These are phyloP conservation scores for Seira ritae DNA, from an alignment of 2,888 invertebrate species.

Conservation along the genomic window DNA sequence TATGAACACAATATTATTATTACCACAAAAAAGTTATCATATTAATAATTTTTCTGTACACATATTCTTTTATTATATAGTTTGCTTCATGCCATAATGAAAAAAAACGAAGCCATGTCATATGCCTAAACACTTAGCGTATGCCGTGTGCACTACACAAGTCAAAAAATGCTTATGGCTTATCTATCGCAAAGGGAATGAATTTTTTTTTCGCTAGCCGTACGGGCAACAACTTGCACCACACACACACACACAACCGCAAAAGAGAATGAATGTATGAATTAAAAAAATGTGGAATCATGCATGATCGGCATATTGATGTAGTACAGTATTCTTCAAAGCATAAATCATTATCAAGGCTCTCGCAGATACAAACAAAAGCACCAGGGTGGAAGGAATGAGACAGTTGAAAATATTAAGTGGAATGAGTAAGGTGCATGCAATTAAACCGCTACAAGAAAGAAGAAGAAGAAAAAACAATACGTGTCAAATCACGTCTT, in stretches of 20 bases:
- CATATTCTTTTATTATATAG: conserved; percentile 11
- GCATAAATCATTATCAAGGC: conserved; percentile 34
- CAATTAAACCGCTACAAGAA: conserved; percentile 34
- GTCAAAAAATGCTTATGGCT: no score
- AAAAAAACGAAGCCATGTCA: background rate
- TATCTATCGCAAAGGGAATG: no score
- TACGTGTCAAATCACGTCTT: conserved; percentile 7
- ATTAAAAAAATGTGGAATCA: conserved; percentile 28
- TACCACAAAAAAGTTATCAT: no score
- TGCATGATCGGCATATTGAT: conserved; percentile 57
- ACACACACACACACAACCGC: background rate
- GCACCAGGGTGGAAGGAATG: conserved; percentile 9
- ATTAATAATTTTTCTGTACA: no score
- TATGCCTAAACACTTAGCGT: no score
- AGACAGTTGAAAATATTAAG: conserved; percentile 37
- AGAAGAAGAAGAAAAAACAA: no score
- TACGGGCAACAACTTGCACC: conserved; percentile 2
- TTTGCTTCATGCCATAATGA: conserved; percentile 27
- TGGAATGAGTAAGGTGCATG: conserved; percentile 29
- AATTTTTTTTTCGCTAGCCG: background rate
- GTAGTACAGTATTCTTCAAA: background rate
- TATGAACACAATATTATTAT: no score
- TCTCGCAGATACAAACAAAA: background rate
- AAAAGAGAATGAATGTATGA: conserved; percentile 16
- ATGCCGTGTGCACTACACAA: no score